phyloP scores from a whole-genome alignment of 2,113 vertebrate genomes.

The Boulengeromyrus knoepffleri region DNA sequence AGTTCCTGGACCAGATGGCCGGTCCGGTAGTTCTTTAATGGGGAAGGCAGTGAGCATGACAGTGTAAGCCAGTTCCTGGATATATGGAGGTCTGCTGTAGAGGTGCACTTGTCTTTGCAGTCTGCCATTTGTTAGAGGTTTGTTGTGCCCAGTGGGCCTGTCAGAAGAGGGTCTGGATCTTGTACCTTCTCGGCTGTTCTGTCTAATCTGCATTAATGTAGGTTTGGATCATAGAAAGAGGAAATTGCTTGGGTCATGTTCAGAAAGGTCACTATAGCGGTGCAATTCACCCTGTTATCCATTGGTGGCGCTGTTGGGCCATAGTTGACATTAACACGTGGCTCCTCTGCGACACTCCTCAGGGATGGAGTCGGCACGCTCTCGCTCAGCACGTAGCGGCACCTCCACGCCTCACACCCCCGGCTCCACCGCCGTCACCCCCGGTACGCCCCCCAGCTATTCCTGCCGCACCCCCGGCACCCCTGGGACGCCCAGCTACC shows the following conservation, averaged over 20 bases:
- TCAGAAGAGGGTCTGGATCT: neutral
- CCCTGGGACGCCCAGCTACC: conserved; percentile 73
- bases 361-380: conserved; percentile 81
- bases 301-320: neutral
- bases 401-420: conserved; percentile 81
- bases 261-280: neutral
- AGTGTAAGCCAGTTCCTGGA: neutral
- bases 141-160: neutral
- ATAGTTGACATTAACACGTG: neutral
- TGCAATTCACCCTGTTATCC: neutral
- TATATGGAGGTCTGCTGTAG: neutral
- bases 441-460: conserved; percentile 85
- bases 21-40: neutral
- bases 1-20: neutral
- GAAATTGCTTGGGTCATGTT: neutral
- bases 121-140: neutral
- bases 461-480: conserved; percentile 87
- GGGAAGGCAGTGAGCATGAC: neutral
- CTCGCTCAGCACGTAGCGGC: conserved; percentile 81
- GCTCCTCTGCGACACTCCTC: neutral
- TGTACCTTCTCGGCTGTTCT: neutral
- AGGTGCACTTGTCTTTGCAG: neutral
- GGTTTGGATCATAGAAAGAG: neutral
- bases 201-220: neutral
- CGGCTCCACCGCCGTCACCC: conserved; percentile 83